phyloP scores from a whole-genome alignment of 2,888 invertebrate species.

The Dryadula phaetusa region DNA sequence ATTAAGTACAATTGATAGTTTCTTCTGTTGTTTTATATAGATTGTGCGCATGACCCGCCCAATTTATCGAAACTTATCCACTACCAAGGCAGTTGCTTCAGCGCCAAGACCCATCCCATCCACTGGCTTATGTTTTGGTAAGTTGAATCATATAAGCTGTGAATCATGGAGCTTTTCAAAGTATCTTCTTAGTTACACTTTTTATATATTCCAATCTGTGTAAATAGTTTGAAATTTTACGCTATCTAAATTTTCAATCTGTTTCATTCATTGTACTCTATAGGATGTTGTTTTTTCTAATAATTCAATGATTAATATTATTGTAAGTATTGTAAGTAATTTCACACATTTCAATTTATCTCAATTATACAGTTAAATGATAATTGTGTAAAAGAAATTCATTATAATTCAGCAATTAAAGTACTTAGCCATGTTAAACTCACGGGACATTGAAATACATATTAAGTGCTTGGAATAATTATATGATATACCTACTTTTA shows the following conservation, averaged over 20 bases:
- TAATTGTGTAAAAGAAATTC: background rate
- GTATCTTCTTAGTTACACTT: too few species aligned
- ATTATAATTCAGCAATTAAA: too few species aligned
- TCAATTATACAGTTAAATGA: background rate
- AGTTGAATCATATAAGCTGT: conserved; percentile 33
- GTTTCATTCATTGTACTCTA: too few species aligned
- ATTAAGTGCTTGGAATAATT: background rate
- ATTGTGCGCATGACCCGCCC: conserved; percentile 66
- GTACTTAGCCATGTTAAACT: background rate
- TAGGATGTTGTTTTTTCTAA: too few species aligned
- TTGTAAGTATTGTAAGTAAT: too few species aligned
- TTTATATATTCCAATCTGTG: too few species aligned
- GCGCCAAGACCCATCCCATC: conserved; percentile 68
- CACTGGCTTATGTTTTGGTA: conserved; percentile 76
- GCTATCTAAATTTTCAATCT: too few species aligned
- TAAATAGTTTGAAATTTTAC: too few species aligned
- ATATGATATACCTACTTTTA: background rate
- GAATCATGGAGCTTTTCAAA: too few species aligned
- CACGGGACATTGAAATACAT: background rate
- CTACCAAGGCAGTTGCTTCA: conserved; percentile 59
- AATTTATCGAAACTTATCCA: conserved; percentile 69
- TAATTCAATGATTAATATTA: too few species aligned
- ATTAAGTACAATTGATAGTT: background rate
- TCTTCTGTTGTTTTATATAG: conserved; percentile 50
- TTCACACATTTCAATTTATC: background rate